Evolutionary conservation across 2,113 vertebrate species (phyloP).

Genomic region (Bungarus multicinctus): DNA sequence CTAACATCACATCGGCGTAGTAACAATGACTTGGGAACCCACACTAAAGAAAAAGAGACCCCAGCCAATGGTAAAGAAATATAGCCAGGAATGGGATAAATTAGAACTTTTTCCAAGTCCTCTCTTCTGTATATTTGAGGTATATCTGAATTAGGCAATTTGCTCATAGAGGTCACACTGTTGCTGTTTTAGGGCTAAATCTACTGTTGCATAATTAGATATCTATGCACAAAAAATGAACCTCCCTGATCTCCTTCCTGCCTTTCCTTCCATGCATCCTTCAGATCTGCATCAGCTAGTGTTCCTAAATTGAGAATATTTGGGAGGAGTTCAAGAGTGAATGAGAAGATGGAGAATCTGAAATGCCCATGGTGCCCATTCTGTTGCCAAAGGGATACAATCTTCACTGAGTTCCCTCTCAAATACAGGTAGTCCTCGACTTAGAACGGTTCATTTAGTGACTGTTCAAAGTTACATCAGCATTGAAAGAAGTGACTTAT

Average conservation of each 20-base stretch:
- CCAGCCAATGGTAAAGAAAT: neutral
- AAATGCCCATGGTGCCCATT: neutral
- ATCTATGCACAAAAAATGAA: neutral
- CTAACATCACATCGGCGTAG: neutral
- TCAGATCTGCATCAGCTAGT: neutral
- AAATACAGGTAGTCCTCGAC: neutral
- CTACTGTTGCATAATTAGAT: neutral
- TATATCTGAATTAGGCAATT: neutral
- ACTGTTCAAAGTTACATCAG: no score
- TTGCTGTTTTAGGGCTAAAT: neutral
- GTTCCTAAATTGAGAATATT: neutral
- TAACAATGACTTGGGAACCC: rapidly evolving
- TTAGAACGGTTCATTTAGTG: no score
- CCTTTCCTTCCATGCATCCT: neutral
- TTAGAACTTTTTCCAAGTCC: neutral
- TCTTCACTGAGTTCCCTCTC: neutral
- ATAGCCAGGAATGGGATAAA: neutral
- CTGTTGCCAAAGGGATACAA: neutral
- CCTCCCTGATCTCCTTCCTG: neutral
- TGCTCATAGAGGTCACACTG: neutral
- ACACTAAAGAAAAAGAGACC: no score
- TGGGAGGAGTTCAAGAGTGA: neutral
- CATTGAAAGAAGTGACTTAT: no score
- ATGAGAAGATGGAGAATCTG: neutral
- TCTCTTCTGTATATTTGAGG: neutral